Evolutionary conservation across 2,113 vertebrate genomes (phyloP).

Genomic region (Aptenodytes forsteri): DNA sequence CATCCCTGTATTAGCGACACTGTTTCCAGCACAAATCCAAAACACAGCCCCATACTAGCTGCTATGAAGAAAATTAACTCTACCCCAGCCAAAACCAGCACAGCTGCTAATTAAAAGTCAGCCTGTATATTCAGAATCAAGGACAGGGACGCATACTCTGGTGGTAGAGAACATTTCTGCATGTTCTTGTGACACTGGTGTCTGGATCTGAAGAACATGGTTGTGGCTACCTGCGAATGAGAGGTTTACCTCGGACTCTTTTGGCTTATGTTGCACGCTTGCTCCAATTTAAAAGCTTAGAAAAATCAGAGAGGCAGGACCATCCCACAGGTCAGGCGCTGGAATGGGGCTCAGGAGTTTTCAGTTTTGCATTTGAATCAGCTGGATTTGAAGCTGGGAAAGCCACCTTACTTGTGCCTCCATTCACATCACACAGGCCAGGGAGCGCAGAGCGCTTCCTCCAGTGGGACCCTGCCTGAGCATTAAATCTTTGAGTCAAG

Average conservation of each 20-base stretch:
- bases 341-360: not conserved
- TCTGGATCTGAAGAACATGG: not conserved
- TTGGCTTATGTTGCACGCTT: not conserved
- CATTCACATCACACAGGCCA: not conserved
- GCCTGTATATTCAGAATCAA: not conserved
- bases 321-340: not conserved
- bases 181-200: not conserved
- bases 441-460: not conserved
- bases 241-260: not conserved
- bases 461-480: not conserved
- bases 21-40: too few relatives aligned
- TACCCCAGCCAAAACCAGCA: too few relatives aligned
- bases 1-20: too few relatives aligned
- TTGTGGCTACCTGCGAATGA: not conserved
- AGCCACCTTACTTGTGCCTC: not conserved
- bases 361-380: not conserved
- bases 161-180: not conserved
- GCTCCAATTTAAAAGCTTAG: not conserved
- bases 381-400: not conserved
- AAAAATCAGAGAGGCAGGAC: not conserved
- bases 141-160: fast-evolving
- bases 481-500: not conserved
- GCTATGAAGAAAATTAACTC: too few relatives aligned
- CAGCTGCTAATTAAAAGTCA: not conserved
- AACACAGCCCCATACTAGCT: too few relatives aligned